Base-by-base conservation (phyloP, 92 coral and sea anemone genomes). In the Bergia sp. region DNA sequence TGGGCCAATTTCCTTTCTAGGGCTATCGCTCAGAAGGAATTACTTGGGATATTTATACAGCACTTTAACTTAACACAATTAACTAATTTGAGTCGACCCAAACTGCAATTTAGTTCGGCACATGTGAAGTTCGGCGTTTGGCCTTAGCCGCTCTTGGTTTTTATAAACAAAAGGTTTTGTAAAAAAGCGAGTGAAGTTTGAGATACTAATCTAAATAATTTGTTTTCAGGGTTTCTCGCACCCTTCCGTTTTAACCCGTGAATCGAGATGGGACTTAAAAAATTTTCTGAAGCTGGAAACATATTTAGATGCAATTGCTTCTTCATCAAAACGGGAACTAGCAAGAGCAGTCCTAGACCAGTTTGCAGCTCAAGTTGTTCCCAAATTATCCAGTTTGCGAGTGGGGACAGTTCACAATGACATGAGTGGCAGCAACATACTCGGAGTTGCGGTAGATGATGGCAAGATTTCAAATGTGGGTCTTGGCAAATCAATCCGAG, bases 401-500 rank as follows among this genome's bases (percentile, higher is more conserved):
- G 74, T 29, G 36, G 95, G 97, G 21, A 76, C 90, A 3, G 86
- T 93, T 29, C 95, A 93, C 89, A 86, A 82, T 29, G 95, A 95
- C 66, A 71, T 93, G 21, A 86, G 75, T 86, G 90, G 77, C 1
- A 82, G 50, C 3, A 93, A 84, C 47, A 84, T 84, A 71, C 66
- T 71, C 1, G 79, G 65, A 84, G 29, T 37, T n/a, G 79, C 44
- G 11, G 43, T 69, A 18, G 64, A 69, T 83, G 43, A 15, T 23
- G 41, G 8, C 7, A 36, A 4, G 3, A 57, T 29, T 8, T 74
- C 4, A 64, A 40, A 75, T 79, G 50, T 44, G 65, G n/a, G 37
- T 12, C 4, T 21, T 20, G 12, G 38, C 37, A 40, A 79, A 57
- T 38, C 83, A 82, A 61, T 89, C 64, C 57, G 38, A 6, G 75